A percentile compares a stretch with the other conserved stretches of the same genome.
Evolutionary conservation across 2,888 invertebrate genomes (phyloP).

Genomic region (Lochmaea capreae): DNA sequence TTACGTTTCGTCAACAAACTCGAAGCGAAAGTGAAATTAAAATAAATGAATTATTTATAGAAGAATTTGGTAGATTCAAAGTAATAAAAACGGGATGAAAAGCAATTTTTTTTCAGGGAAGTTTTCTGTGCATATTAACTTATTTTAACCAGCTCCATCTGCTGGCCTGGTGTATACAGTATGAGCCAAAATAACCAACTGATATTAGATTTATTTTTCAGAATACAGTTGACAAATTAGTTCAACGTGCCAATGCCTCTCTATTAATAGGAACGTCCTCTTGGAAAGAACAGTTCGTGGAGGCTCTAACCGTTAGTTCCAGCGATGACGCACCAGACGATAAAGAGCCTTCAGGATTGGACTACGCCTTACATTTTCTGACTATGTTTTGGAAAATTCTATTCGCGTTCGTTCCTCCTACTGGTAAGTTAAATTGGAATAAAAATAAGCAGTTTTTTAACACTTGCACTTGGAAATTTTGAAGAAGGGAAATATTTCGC

Average conservation of each 20-base stretch:
- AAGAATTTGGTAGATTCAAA: background rate
- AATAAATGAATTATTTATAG: background rate
- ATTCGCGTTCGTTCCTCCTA: slow-evolving; percentile 98
- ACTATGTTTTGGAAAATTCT: slow-evolving; percentile 98
- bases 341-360: slow-evolving; percentile 85
- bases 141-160: too few relatives aligned
- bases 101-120: background rate
- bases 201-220: slow-evolving; percentile 60
- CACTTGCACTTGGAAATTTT: too few relatives aligned
- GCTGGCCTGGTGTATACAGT: too few relatives aligned
- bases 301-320: slow-evolving; percentile 93
- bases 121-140: too few relatives aligned
- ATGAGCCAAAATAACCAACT: too few relatives aligned
- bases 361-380: slow-evolving; percentile 95
- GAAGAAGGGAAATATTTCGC: too few relatives aligned
- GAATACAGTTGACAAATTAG: slow-evolving; percentile 98
- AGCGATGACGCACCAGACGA: slow-evolving; percentile 75
- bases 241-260: slow-evolving; percentile 96
- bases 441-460: background rate
- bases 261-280: slow-evolving; percentile 95
- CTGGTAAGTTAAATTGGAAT: slow-evolving; percentile 73
- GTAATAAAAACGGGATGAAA: background rate
- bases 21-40: background rate
- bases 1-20: background rate
- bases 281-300: slow-evolving; percentile 98